Base-by-base conservation (phyloP, 2,113 vertebrate species). In the Setophaga petechia region DNA sequence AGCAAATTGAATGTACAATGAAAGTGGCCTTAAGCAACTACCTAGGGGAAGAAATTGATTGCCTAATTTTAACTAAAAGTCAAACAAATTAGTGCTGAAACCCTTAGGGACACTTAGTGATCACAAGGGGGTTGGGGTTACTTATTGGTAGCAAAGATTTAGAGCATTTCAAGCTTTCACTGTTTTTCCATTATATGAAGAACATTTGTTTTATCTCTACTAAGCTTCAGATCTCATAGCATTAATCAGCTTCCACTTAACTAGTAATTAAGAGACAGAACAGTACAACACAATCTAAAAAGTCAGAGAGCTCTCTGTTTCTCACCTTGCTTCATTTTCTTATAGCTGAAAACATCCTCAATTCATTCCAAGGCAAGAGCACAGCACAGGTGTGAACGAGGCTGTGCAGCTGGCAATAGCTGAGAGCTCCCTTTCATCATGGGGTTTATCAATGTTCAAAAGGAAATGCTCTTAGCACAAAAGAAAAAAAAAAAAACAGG, bases 51-150 rank as follows among this genome's bases (percentile, higher is more conserved):
- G 63, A 90, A 95, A 96, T 84, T 93, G 93, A 96, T 97, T 95
- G 92, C 66, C 46, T 84, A 93, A 84, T 90, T 97, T 97, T 95
- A 97, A 89, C 47, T 92, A 93, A 94, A 96, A 97, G 93, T 95
- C 93, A 96, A 91, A 92, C 84, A 96, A 95, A 96, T 97, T 96
- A 97, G 90, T 84, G 25, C 33, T 83, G 35, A 82, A 68, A 30
- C 94, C 96, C 73, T 89, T 79, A 61, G 87, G 93, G 95, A 89
- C 59, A 58, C 61, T 83, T 76, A 91, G 84, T 51, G 72, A 93
- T 93, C 90, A 88, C 69, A 65, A 1, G 2, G 5, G 66, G 58
- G 5, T 30, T 59, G 47, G 22, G 63, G 76, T 88, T 92, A 82
- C 72, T 90, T 95, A 83, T 37, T 44, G 44, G 43, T 80, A 90